phyloP scores from a whole-genome alignment of 2,797 vertebrate species.

The Rhinella marina region DNA sequence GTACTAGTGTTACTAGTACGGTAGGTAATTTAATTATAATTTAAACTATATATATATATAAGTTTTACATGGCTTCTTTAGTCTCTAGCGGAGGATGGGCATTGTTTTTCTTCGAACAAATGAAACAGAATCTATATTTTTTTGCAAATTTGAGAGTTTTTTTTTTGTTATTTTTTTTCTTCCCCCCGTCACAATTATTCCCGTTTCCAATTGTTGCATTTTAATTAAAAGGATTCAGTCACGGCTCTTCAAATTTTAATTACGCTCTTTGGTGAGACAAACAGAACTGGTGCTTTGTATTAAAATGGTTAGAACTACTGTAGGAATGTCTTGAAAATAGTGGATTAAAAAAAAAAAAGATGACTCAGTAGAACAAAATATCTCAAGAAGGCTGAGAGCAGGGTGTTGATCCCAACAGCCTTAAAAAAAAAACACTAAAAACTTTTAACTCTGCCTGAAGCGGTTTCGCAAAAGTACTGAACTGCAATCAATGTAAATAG shows the following conservation, averaged over 20 bases:
- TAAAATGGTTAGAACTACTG: conserved; percentile 41
- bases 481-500: conserved; percentile 83
- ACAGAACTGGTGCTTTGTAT: conserved; percentile 73
- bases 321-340: conserved; percentile 23
- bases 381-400: conserved; percentile 80
- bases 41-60: background rate
- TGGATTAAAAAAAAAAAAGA: background rate
- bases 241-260: conserved; percentile 74
- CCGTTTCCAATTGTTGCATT: conserved; percentile 61
- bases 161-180: background rate
- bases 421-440: conserved; percentile 72
- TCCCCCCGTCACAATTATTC: background rate
- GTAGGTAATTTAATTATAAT: background rate
- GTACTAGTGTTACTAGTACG: too few species aligned
- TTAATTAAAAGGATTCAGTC: conserved; percentile 72
- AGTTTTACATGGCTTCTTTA: background rate
- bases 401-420: conserved; percentile 84
- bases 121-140: background rate
- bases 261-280: conserved; percentile 72
- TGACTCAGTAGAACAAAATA: conserved; percentile 84
- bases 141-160: background rate
- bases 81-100: background rate
- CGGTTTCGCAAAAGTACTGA: conserved; percentile 81
- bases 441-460: conserved; percentile 82
- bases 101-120: background rate